phyloP scores from a whole-genome alignment of 2,888 invertebrate species.

The Dryocosmus kuriphilus region DNA sequence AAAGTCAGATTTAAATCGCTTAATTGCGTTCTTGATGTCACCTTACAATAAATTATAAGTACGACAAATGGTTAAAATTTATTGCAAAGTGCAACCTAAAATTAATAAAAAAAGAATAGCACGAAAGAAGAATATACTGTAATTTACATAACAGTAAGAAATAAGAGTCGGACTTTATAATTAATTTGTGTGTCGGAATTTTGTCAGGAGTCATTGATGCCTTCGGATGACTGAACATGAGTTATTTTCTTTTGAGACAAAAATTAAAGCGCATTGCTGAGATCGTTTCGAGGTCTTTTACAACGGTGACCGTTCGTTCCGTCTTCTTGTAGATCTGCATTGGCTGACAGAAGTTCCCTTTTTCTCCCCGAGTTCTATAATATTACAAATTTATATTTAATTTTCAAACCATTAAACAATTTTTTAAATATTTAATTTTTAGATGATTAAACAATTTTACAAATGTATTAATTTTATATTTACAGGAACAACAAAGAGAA shows the following conservation, averaged over 20 bases:
- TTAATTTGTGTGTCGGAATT: conserved; percentile 12
- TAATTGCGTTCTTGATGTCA: not conserved
- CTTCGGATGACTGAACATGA: not conserved
- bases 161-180: conserved; percentile 5
- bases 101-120: not conserved
- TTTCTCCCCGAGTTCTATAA: conserved; percentile 82
- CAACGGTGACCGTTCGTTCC: conserved; percentile 80
- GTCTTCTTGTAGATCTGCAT: conserved; percentile 79
- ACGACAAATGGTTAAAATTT: not conserved
- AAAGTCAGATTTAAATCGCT: not conserved
- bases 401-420: no score
- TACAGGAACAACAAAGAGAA: conserved; percentile 43
- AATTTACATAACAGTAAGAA: not conserved
- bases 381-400: conserved; percentile 19
- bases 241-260: not conserved
- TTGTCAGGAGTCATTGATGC: conserved; percentile 21
- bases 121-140: not conserved
- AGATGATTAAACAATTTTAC: conserved; percentile 42
- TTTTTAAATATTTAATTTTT: not conserved
- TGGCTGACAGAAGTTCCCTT: conserved; percentile 79
- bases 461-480: conserved; percentile 56
- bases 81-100: not conserved
- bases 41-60: not conserved
- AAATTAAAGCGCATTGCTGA: conserved; percentile 70
- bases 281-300: conserved; percentile 81